Evolutionary conservation across 2,113 vertebrate genomes (phyloP).

Genomic region (Henicopernis longicauda): DNA sequence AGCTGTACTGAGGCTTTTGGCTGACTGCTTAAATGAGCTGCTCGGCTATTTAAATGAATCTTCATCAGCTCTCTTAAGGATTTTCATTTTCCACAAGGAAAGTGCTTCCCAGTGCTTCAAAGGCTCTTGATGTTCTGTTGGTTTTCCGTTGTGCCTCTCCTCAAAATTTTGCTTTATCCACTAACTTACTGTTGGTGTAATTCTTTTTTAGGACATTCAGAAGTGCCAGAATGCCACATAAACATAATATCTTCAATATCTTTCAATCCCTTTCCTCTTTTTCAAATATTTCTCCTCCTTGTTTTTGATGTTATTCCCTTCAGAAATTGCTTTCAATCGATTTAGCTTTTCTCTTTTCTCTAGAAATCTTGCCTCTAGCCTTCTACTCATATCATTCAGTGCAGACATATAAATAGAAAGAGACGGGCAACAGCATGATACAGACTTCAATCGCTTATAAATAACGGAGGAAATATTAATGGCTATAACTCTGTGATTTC

Average conservation of each 20-base stretch:
- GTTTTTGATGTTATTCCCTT: constrained; percentile 60
- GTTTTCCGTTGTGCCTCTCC: constrained; percentile 29
- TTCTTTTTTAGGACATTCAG: constrained; percentile 33
- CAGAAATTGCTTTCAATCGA: constrained; percentile 59
- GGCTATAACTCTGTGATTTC: background rate
- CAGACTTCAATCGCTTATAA: constrained; percentile 20
- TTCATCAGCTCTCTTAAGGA: background rate
- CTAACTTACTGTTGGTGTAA: background rate
- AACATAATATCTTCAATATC: constrained; percentile 46
- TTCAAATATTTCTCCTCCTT: constrained; percentile 43
- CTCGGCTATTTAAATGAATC: constrained; percentile 39
- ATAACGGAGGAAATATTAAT: constrained; percentile 26
- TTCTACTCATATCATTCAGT: constrained; percentile 38
- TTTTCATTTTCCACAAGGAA: constrained; percentile 39
- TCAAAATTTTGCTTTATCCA: constrained; percentile 16
- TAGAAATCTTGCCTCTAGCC: constrained; percentile 47
- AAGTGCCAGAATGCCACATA: constrained; percentile 32
- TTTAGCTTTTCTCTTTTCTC: constrained; percentile 45
- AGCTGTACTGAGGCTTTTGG: background rate
- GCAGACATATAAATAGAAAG: constrained; percentile 23
- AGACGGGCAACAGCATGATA: background rate
- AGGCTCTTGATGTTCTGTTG: constrained; percentile 40
- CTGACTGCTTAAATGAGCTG: constrained; percentile 15
- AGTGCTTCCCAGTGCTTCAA: constrained; percentile 30
- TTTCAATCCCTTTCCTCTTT: constrained; percentile 17